phyloP scores from a whole-genome alignment of 64 coral and sea anemone genomes.

The Montipora sp. region DNA sequence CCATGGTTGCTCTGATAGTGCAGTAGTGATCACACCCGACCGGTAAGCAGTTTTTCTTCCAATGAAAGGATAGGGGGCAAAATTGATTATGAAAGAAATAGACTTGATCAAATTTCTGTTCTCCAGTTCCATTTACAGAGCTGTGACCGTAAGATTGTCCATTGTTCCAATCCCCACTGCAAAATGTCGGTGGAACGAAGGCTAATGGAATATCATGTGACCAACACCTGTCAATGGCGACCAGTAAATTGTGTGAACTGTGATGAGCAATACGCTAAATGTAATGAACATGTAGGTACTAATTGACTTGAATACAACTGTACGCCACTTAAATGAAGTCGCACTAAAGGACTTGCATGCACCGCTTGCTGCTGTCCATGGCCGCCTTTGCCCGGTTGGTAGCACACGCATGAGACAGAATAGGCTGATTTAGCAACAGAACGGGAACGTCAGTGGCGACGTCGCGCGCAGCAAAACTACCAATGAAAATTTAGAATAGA shows the following conservation, averaged over 20 bases:
- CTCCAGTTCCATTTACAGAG: conserved; percentile 10
- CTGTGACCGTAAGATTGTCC: not conserved
- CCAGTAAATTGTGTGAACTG: conserved; percentile 5
- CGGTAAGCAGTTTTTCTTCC: no score
- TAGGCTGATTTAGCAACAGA: no score
- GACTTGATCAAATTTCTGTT: not conserved
- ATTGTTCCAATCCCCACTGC: conserved; percentile 1
- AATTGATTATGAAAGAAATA: not conserved
- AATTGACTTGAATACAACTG: not conserved
- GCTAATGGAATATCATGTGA: conserved; percentile 19
- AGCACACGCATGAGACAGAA: no score
- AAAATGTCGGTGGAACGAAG: not conserved
- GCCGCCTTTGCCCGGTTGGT: no score
- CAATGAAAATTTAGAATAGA: no score
- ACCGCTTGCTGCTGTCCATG: no score
- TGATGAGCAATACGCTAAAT: conserved; percentile 1
- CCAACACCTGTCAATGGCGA: not conserved
- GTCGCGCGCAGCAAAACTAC: no score
- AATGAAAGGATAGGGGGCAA: no score
- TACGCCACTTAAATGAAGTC: not conserved
- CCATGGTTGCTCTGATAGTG: no score
- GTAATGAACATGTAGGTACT: conserved; percentile 3
- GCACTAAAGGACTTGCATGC: no score
- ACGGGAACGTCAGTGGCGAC: no score
- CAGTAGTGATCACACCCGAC: no score